Base-by-base conservation (phyloP, 2,113 vertebrate species). In the Thermophis baileyi region DNA sequence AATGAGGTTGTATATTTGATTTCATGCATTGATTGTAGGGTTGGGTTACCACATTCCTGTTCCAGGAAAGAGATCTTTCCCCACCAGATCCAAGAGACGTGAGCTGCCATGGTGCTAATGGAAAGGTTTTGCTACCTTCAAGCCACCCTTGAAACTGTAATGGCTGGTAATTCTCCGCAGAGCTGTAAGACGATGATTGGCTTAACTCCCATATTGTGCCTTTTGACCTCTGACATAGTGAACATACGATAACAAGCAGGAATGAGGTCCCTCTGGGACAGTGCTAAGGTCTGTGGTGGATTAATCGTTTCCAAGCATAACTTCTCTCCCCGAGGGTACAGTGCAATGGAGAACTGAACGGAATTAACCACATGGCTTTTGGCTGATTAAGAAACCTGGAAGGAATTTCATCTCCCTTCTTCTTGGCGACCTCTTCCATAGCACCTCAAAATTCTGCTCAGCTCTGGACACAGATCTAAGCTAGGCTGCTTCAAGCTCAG, bases 221-320 rank as follows among this genome's bases (percentile, higher is more conserved):
- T 97, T 97, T 96, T 97, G 96, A 97, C 97, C 96, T 95, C 97
- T 94, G 97, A 95, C 96, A 96, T 11, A 4, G 96, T 1, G 55
- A 97, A 85, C 94, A 85, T 30, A 91, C 6, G 91, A 96, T 96
- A 97, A 97, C 94, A 25, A 94, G 95, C 93, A 63, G 89, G 93
- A 95, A 94, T 22, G 89, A 94, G 89, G 91, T 96, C 95, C 96
- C 96, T 88, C 88, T 95, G 95, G 96, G 97, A 94, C 96, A 0
- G 90, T 92, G 95, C 94, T 90, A 95, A 20, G 92, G 96, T 96
- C 97, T 96, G 94, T 95, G 35, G 93, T 89, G 95, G 95, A 97
- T 97, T 96, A 95, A 95, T 94, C 46, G 18, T 89, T 96, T 95
- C 92, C 93, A 93, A 94, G 96, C 95, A 87, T 63, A 93, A 60